Conservation (phyloP, 2,113 vertebrate species). For the Anas platyrhynchos region DNA sequence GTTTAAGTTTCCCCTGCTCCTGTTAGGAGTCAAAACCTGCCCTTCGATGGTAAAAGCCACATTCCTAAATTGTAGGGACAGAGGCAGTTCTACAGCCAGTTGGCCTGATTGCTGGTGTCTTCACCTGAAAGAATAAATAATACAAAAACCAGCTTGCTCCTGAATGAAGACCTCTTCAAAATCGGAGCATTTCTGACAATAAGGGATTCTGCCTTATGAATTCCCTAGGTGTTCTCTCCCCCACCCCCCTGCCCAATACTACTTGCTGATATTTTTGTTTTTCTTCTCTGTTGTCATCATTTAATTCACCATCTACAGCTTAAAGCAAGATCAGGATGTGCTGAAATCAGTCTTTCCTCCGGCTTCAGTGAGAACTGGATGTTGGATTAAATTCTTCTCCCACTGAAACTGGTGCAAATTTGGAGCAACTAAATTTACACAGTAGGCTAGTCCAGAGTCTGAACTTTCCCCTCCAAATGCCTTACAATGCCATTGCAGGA, state of each 20-base stretch:
- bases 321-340: slow-evolving; percentile 32
- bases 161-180: neutral
- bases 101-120: neutral
- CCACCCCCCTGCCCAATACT: accelerated
- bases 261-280: slow-evolving; percentile 8
- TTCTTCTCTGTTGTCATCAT: neutral
- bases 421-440: neutral
- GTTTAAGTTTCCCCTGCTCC: neutral
- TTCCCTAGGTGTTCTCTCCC: neutral
- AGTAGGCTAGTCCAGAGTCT: neutral
- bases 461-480: neutral
- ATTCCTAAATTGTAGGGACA: neutral
- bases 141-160: neutral
- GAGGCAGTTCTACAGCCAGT: neutral
- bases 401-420: accelerated
- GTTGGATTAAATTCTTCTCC: neutral
- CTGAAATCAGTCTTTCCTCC: neutral
- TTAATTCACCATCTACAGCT: slow-evolving; percentile 33
- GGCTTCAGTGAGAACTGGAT: neutral
- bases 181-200: neutral
- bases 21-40: neutral
- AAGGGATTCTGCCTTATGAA: neutral
- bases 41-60: neutral
- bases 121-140: neutral
- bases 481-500: neutral